Conservation (phyloP, 2,888 invertebrate genomes). For the Azorinus chamasolen region DNA sequence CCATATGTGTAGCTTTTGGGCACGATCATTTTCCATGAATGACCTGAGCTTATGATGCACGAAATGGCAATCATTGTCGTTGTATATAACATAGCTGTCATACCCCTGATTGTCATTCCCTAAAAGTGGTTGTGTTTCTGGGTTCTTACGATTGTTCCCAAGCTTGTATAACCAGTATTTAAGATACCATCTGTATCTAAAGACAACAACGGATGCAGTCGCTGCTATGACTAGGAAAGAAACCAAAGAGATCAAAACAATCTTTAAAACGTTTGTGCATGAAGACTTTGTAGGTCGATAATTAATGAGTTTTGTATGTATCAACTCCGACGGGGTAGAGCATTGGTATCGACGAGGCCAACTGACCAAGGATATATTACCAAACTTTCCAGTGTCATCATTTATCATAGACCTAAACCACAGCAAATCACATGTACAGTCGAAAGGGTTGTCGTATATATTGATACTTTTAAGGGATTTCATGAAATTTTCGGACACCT, state of each 20-base stretch:
- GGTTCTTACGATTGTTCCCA: background rate
- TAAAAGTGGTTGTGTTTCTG: slow-evolving; percentile 19
- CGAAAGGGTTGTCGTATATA: slow-evolving; percentile 43
- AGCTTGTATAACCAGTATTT: slow-evolving; percentile 22
- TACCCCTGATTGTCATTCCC: slow-evolving; percentile 2
- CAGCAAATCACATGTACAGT: slow-evolving; percentile 39
- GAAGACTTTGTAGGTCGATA: slow-evolving; percentile 26
- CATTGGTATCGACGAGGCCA: slow-evolving; percentile 37
- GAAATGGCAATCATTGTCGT: slow-evolving; percentile 9
- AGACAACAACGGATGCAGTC: slow-evolving; percentile 1
- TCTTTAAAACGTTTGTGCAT: slow-evolving; percentile 8
- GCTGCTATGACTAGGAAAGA: background rate
- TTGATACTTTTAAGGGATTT: slow-evolving; percentile 7
- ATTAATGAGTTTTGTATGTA: background rate
- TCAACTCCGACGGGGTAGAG: background rate
- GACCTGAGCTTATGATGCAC: slow-evolving; percentile 6
- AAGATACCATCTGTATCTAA: slow-evolving; percentile 39
- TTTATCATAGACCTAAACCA: slow-evolving; percentile 54
- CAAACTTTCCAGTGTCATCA: background rate
- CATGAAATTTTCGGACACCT: slow-evolving; percentile 9
- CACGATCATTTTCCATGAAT: slow-evolving; percentile 26
- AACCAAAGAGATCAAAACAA: background rate
- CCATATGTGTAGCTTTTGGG: slow-evolving; percentile 21
- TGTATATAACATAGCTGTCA: slow-evolving; percentile 24
- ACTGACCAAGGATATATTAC: slow-evolving; percentile 5